Percentiles rank a stretch among this genome's conserved stretches.
Evolutionary conservation across 2,888 invertebrate genomes (phyloP).

Genomic region (Machimus rusticus): DNA sequence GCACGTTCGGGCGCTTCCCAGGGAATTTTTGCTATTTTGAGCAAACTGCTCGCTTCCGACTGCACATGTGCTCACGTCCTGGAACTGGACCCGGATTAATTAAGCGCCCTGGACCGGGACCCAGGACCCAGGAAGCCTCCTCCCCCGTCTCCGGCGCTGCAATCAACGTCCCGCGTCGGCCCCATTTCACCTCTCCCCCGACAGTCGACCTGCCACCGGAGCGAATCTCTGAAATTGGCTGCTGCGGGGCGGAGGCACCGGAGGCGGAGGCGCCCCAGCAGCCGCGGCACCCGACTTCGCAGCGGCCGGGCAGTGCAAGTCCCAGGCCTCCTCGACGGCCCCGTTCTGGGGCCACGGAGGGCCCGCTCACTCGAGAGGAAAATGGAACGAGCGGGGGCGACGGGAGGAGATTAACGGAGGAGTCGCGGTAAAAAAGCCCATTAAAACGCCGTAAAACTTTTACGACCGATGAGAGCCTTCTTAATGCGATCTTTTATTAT

Average conservation of each 20-base stretch:
- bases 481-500: slow-evolving; percentile 61
- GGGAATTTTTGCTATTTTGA: background rate
- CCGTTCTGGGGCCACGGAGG: background rate
- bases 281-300: background rate
- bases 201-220: background rate
- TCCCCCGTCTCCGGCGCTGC: background rate
- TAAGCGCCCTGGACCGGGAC: background rate
- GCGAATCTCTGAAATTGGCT: background rate
- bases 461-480: slow-evolving; percentile 61
- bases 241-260: background rate
- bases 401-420: slow-evolving; percentile 3
- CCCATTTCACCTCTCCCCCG: background rate
- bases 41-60: background rate
- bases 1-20: background rate
- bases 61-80: background rate
- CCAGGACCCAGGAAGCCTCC: background rate
- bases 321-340: background rate
- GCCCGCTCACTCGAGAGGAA: slow-evolving; percentile 2
- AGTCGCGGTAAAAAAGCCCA: slow-evolving; percentile 57
- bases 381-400: background rate
- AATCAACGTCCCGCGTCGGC: background rate
- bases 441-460: slow-evolving; percentile 62
- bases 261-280: background rate
- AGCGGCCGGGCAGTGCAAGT: background rate
- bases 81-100: background rate